Conservation (phyloP, 2,113 vertebrate species). For the Pterocles orientalis region DNA sequence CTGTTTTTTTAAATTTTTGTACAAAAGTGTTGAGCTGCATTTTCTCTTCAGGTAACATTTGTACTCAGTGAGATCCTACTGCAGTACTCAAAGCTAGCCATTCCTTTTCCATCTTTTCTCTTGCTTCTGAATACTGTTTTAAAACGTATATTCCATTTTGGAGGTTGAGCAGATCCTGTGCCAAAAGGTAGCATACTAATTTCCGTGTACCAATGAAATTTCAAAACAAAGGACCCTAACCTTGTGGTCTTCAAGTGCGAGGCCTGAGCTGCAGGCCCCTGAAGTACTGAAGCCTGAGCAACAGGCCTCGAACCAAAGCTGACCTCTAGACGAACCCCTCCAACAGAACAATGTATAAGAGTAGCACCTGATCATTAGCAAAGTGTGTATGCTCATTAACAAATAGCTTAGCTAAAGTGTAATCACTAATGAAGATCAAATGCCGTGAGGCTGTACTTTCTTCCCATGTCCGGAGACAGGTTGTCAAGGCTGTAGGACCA, state of each 20-base stretch:
- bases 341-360: too few species aligned
- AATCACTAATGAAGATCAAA: too few species aligned
- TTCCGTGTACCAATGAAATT: neutral
- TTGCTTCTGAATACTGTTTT: neutral
- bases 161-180: neutral
- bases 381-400: too few species aligned
- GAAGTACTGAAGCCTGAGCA: too few species aligned
- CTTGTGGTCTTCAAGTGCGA: neutral
- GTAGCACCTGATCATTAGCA: too few species aligned
- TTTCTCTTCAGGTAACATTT: neutral
- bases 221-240: neutral
- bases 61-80: neutral
- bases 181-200: neutral
- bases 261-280: too few species aligned
- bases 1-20: neutral
- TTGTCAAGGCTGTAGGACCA: too few species aligned
- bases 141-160: neutral
- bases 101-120: neutral
- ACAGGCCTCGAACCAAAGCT: too few species aligned
- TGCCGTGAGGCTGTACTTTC: too few species aligned
- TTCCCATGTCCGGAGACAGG: too few species aligned
- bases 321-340: too few species aligned
- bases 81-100: neutral
- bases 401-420: too few species aligned
- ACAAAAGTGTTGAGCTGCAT: neutral